Evolutionary conservation across 2,113 vertebrate species (phyloP).

Genomic region (Chunga burmeisteri): DNA sequence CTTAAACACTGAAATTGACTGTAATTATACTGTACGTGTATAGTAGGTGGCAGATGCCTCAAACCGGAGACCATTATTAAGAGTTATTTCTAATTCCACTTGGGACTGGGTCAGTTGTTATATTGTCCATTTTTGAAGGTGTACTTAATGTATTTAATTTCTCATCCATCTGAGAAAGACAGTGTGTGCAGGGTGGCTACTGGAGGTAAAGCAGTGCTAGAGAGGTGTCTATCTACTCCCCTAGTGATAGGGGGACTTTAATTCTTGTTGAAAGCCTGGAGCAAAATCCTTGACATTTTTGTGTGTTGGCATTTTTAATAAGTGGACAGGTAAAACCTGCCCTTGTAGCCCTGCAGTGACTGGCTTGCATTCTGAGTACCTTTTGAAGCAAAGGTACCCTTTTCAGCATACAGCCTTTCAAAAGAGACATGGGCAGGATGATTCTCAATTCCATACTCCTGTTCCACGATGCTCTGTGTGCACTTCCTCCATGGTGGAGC

Average conservation of each 20-base stretch:
- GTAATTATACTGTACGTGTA: neutral
- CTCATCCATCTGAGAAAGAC: neutral
- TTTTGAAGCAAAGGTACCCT: neutral
- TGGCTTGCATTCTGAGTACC: rapidly evolving
- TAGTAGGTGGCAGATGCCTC: neutral
- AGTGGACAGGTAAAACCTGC: neutral
- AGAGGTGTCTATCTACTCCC: neutral
- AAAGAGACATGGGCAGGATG: neutral
- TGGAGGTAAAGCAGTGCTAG: neutral
- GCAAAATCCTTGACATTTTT: neutral
- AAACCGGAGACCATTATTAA: neutral
- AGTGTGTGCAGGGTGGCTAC: neutral
- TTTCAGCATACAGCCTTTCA: neutral
- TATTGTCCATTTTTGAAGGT: neutral
- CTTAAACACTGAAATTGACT: neutral
- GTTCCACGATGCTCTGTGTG: neutral
- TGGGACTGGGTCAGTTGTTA: neutral
- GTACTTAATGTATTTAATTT: neutral
- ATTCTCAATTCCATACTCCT: too few relatives aligned
- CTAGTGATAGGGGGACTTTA: neutral
- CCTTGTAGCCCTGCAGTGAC: neutral
- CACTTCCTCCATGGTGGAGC: neutral
- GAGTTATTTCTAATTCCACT: neutral
- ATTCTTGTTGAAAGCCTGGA: neutral
- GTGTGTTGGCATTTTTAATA: neutral